Evolutionary conservation across 2,113 vertebrate genomes (phyloP).

Genomic region (Numida meleagris): DNA sequence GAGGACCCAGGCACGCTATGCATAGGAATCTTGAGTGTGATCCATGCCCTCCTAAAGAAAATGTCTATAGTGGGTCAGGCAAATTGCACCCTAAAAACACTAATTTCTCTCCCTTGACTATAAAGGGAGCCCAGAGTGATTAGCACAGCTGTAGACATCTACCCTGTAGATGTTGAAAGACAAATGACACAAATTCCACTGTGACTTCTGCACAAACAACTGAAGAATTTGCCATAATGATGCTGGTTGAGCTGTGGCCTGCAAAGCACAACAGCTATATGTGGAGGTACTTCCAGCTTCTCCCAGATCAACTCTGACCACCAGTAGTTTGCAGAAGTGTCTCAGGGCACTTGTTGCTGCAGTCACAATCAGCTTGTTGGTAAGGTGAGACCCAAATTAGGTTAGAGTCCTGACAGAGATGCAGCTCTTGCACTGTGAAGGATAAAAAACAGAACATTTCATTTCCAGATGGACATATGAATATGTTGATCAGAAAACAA

Average conservation of each 20-base stretch:
- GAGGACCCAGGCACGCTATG: not conserved
- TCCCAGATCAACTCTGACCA: not conserved
- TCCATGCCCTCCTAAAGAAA: constrained; percentile 9
- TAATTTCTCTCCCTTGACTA: constrained; percentile 25
- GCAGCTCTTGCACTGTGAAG: not conserved
- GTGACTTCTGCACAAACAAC: not conserved
- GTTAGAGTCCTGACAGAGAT: not conserved
- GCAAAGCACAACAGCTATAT: not conserved
- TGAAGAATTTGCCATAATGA: constrained; percentile 18
- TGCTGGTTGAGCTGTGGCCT: not conserved
- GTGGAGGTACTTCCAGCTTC: not conserved
- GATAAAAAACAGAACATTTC: not conserved
- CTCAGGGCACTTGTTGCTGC: not conserved
- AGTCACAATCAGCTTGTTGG: not conserved
- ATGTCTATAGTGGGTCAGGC: not conserved
- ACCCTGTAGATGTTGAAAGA: constrained; percentile 63
- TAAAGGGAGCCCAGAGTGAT: constrained; percentile 24
- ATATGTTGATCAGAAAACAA: not conserved
- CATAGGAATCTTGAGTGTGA: constrained; percentile 7
- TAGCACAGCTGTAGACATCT: constrained; percentile 26
- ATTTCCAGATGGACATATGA: not conserved
- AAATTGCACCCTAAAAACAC: constrained; percentile 46
- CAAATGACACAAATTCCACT: constrained; percentile 22
- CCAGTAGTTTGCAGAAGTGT: not conserved
- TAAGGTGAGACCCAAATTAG: not conserved